phyloP scores from a whole-genome alignment of 2,797 vertebrate genomes.

The Schizothorax lantsangensis region DNA sequence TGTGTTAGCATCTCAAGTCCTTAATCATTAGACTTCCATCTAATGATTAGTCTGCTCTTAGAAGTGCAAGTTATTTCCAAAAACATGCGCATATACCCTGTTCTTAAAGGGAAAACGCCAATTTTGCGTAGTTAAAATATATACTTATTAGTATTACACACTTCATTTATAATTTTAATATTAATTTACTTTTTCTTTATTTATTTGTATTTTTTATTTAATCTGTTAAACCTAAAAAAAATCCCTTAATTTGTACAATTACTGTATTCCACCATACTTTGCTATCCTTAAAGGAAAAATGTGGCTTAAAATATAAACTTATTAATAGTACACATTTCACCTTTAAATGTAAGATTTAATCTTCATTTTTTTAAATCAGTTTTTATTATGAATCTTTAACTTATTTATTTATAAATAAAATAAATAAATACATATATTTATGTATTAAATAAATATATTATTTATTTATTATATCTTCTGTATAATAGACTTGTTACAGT shows the following conservation, averaged over 20 bases:
- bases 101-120: not conserved
- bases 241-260: not conserved
- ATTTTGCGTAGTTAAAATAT: not conserved
- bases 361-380: not conserved
- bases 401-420: not conserved
- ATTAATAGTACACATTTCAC: too few species aligned
- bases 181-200: not conserved
- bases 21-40: constrained; percentile 46
- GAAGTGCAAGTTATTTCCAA: constrained; percentile 16
- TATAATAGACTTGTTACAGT: not conserved
- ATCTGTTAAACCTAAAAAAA: not conserved
- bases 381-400: not conserved
- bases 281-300: too few species aligned
- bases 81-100: not conserved
- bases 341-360: too few species aligned
- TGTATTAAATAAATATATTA: not conserved
- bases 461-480: not conserved
- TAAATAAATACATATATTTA: too few species aligned
- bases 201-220: not conserved
- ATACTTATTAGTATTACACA: not conserved
- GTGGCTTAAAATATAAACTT: too few species aligned
- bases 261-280: too few species aligned
- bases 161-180: not conserved
- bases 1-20: constrained; percentile 33
- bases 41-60: constrained; percentile 35